These are phyloP conservation scores for Phyllopteryx taeniolatus DNA, from an alignment of 2,113 vertebrate genomes.

Conservation along the genomic window DNA sequence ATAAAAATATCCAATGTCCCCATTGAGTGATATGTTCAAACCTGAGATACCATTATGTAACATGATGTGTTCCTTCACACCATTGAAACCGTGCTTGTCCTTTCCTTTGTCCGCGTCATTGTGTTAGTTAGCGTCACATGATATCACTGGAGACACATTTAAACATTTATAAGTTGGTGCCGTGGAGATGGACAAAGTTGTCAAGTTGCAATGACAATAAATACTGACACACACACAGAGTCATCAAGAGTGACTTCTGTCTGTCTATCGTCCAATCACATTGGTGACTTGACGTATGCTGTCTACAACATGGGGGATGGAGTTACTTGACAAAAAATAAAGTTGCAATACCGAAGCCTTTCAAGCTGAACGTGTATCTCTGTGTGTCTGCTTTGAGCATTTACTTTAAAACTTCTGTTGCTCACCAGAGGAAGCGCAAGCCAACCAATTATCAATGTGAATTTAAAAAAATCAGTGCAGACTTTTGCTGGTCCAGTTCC, in stretches of 20 bases:
- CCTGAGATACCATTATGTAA: constrained; percentile 62
- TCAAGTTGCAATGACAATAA: constrained; percentile 34
- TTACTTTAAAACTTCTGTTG: constrained; percentile 5
- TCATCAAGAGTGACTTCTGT: constrained; percentile 34
- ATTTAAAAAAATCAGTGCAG: constrained; percentile 19
- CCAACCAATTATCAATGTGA: constrained; percentile 7
- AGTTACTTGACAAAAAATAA: neutral
- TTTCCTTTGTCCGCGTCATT: constrained; percentile 22
- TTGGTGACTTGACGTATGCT: neutral
- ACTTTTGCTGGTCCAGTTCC: constrained; percentile 16
- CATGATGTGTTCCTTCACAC: constrained; percentile 34
- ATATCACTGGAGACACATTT: constrained; percentile 36
- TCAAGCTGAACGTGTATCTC: constrained; percentile 9
- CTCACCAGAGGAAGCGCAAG: constrained; percentile 10
- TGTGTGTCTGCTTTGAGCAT: constrained; percentile 8
- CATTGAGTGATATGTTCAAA: constrained; percentile 61
- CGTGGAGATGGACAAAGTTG: constrained; percentile 38
- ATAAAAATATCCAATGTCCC: constrained; percentile 37
- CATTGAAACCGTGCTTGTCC: constrained; percentile 38
- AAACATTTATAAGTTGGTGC: constrained; percentile 36
- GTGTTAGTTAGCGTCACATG: constrained; percentile 34
- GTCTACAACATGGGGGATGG: constrained; percentile 3
- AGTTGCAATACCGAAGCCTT: constrained; percentile 14
- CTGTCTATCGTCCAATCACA: neutral
- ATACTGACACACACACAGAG: constrained; percentile 18